Evolutionary conservation across 2,888 invertebrate species (phyloP), one percentile per base, ranked within the genome.

Genomic region (Aromia moschata): DNA sequence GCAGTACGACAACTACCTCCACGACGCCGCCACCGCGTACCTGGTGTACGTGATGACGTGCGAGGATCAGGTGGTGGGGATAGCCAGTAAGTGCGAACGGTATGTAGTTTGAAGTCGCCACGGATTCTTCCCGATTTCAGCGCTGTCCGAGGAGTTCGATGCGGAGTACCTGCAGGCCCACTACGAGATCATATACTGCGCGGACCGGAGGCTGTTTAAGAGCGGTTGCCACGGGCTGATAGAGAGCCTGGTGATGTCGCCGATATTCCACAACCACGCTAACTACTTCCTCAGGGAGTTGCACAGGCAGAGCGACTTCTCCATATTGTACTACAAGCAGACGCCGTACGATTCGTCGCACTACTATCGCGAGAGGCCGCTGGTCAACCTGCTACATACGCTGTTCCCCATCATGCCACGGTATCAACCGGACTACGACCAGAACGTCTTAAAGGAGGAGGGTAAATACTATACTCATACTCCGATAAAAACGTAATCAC

Each of bases 241-340:
- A 1, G 75, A 83, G 53, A 80, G 81, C 54, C 77, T 83, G 30
- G 74, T 86, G 2, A 69, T 89, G 63, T 85, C 85, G 10, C 88
- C 89, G 1, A 82, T 84, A 1, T 84, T 89, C 71, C 84, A 85
- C 62, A 82, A 82, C 7, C 84, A 86, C 64, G 77, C 82, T 0
- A 82, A 83, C 15, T 86, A 84, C 79, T 86, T 85, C 64, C 75
- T 89, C 67, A 80, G 86, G 40, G 91, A 92, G 67, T 64, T 89
- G 3, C 81, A 88, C 69, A 80, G 89, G 0, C 78, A 84, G 10
- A 82, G 84, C 2, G 81, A 80, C 10, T 85, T 83, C 68, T 77
- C 80, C 0, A 82, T 84, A 3, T 73, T 89, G 1, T 87, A 85
- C 69, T 87, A 85, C 64, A 83, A 81, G 58, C 82, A 63, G 31